phyloP scores from a whole-genome alignment of 2,888 invertebrate species.

The Labia minor region DNA sequence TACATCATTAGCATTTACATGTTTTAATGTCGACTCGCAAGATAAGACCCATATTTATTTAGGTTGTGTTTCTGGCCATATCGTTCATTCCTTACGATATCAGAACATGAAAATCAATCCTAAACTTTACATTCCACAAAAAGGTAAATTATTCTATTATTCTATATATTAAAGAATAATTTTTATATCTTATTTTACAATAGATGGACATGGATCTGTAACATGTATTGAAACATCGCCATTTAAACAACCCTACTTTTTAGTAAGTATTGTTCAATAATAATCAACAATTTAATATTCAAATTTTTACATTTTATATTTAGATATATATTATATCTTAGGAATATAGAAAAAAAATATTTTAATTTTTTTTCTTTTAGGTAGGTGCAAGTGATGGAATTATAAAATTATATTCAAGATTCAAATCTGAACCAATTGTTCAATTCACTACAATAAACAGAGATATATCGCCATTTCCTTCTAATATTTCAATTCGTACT shows the following conservation, averaged over 20 bases:
- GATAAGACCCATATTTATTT: conserved; percentile 23
- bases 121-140: conserved; percentile 32
- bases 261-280: conserved; percentile 33
- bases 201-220: conserved; percentile 27
- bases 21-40: conserved; percentile 14
- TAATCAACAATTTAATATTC: not conserved
- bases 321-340: too few species aligned
- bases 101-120: conserved; percentile 32
- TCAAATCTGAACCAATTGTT: conserved; percentile 37
- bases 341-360: too few species aligned
- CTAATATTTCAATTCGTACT: conserved; percentile 31
- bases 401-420: conserved; percentile 39
- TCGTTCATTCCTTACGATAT: conserved; percentile 26
- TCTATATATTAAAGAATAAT: not conserved
- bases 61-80: conserved; percentile 27
- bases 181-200: conserved; percentile 14
- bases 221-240: conserved; percentile 41
- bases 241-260: conserved; percentile 39
- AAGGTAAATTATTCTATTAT: conserved; percentile 23
- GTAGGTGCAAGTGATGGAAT: conserved; percentile 43
- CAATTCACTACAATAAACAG: conserved; percentile 25
- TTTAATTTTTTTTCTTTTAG: conserved; percentile 27
- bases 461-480: conserved; percentile 23
- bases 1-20: not conserved
- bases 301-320: too few species aligned